Percentiles rank a stretch among this genome's conserved stretches.
Evolutionary conservation across 2,888 invertebrate genomes (phyloP).

Genomic region (Drosophila kambysellisi): DNA sequence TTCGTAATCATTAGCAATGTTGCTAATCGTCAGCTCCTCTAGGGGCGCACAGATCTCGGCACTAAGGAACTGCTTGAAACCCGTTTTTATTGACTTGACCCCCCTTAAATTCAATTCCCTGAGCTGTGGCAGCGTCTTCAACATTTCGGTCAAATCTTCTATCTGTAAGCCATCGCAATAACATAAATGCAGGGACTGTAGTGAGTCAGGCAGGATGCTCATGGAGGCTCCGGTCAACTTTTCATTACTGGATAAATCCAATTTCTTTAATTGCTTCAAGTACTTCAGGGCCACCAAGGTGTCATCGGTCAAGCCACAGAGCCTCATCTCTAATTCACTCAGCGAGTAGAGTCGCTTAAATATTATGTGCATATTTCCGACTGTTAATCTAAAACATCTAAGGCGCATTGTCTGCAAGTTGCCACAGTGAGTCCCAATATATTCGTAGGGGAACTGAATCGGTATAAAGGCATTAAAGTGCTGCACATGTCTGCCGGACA

Average conservation of each 20-base stretch:
- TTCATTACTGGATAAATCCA: slow-evolving; percentile 42
- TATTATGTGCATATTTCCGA: slow-evolving; percentile 23
- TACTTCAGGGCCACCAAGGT: slow-evolving; percentile 13
- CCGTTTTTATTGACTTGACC: slow-evolving; percentile 9
- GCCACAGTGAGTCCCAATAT: slow-evolving; percentile 33
- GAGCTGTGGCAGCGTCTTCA: slow-evolving; percentile 20
- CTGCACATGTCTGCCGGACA: slow-evolving; percentile 24
- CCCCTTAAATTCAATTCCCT: slow-evolving; percentile 24
- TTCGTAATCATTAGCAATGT: slow-evolving; percentile 24
- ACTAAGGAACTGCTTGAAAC: slow-evolving; percentile 16
- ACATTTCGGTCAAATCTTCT: slow-evolving; percentile 11
- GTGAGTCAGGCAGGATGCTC: slow-evolving; percentile 20
- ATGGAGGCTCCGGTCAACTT: slow-evolving; percentile 31
- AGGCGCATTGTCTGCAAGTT: slow-evolving; percentile 31
- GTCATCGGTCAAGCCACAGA: slow-evolving; percentile 15
- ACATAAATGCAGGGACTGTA: slow-evolving; percentile 13
- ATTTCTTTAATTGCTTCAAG: slow-evolving; percentile 3
- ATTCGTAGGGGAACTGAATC: slow-evolving; percentile 24
- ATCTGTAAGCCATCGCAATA: slow-evolving; percentile 28
- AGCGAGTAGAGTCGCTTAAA: neutral
- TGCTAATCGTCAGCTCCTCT: slow-evolving; percentile 29
- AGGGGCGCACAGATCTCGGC: slow-evolving; percentile 1
- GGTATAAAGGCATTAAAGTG: slow-evolving; percentile 32
- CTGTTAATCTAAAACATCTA: too few relatives aligned
- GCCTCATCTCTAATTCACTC: slow-evolving; percentile 23